Percentiles rank a stretch among this genome's conserved stretches.
Conservation (phyloP, 35 echinoderm and acorn worm genomes). For the Diadema setosum region DNA sequence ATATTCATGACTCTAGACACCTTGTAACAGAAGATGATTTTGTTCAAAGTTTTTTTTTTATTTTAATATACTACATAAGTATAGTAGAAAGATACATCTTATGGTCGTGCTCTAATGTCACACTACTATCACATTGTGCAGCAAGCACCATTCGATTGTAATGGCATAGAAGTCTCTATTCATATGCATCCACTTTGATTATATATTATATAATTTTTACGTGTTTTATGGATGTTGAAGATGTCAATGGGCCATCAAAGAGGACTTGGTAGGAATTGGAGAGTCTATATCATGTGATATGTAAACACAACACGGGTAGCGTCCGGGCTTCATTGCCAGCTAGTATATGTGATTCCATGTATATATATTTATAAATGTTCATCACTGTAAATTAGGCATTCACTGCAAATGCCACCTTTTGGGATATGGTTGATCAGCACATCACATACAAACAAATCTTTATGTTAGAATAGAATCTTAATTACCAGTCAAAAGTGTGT, state of each 20-base stretch:
- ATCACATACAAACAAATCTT: not conserved
- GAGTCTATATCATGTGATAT: not conserved
- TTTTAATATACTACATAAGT: not conserved
- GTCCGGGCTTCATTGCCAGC: no score
- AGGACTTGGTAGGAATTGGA: not conserved
- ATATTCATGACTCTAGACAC: not conserved
- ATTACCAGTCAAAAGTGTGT: not conserved
- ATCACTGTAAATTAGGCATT: not conserved
- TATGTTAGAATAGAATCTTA: not conserved
- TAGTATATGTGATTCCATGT: not conserved
- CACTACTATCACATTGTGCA: not conserved
- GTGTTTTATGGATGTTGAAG: not conserved
- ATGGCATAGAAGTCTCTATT: not conserved
- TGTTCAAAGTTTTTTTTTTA: not conserved
- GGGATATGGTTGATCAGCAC: not conserved
- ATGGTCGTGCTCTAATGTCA: not conserved
- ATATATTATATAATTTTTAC: no score
- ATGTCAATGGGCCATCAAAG: not conserved
- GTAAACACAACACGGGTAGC: not conserved
- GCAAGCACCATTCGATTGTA: not conserved
- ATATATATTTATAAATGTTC: no score
- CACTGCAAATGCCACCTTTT: not conserved
- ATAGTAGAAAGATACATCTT: not conserved
- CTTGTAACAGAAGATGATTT: not conserved
- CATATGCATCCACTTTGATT: not conserved